Evolutionary conservation across 2,888 invertebrate species (phyloP).

Genomic region (Pyrrhosoma nymphula): DNA sequence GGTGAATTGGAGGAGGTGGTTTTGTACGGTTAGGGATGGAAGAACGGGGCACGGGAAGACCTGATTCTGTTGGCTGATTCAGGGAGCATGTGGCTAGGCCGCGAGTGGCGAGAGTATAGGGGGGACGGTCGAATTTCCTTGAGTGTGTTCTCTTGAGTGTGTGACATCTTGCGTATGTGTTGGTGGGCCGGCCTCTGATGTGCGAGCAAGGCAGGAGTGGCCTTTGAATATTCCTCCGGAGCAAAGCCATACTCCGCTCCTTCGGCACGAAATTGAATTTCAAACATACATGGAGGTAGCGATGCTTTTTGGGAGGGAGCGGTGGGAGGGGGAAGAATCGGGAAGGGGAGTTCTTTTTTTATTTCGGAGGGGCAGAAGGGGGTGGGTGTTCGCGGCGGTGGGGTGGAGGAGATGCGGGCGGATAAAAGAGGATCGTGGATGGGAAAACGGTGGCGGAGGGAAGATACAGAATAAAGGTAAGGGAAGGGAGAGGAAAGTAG

Average conservation of each 20-base stretch:
- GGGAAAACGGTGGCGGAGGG: not conserved
- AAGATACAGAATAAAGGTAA: not conserved
- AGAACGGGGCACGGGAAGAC: not conserved
- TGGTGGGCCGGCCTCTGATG: not conserved
- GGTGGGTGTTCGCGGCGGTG: not conserved
- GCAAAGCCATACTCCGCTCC: conserved; percentile 51
- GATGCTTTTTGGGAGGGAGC: not conserved
- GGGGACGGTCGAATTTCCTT: not conserved
- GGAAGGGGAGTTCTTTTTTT: not conserved
- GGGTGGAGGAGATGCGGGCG: not conserved
- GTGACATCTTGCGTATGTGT: not conserved
- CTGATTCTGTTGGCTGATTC: not conserved
- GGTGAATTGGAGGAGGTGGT: not conserved
- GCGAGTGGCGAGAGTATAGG: not conserved
- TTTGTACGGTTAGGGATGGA: not conserved
- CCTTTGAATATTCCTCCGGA: conserved; percentile 55
- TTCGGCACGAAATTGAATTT: conserved; percentile 65
- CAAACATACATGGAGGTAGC: conserved; percentile 64
- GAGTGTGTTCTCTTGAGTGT: not conserved
- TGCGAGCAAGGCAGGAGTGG: not conserved
- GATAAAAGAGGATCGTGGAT: not conserved
- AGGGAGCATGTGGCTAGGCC: not conserved
- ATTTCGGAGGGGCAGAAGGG: not conserved
- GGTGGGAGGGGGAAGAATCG: not conserved
- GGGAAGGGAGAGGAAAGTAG: not conserved